Base-by-base conservation (phyloP, 1,140 invertebrate species). In the Tribolium madens region DNA sequence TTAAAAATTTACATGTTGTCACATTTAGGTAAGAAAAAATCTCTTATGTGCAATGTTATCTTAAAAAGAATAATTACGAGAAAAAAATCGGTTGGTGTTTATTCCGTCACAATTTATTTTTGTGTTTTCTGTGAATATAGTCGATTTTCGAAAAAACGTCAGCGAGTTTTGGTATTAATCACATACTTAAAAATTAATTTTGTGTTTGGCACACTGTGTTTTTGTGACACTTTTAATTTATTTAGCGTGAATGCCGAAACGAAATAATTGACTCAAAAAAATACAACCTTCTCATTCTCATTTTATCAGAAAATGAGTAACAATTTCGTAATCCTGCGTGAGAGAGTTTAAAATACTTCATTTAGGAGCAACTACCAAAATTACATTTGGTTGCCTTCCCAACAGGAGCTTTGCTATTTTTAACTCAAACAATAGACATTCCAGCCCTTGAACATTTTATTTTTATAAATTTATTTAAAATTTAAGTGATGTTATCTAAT, bases 381-480 rank as follows among this genome's bases (percentile, higher is more conserved):
- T 42, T 42, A 42, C 36, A 42, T 42, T 42, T 42, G 36, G 36
- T 42, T 42, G 36, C n/a, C 36, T 42, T 42, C 36, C 36, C 36
- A 42, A 42, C 4, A 7, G 36, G 36, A 73, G 31, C 9, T 21
- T 69, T 31, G 53, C n/a, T 33, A 79, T 21, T 69, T 50, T 71
- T 73, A 57, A 42, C 33, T 33, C 47, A 73, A n/a, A 73, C 36
- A 15, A 13, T 17, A 15, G 68, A 26, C n/a, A 15, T 17, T 48
- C 7, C 1, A 46, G 50, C 68, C 47, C 15, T 21, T 21, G 47
- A 42, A 64, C 21, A 26, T n/a, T 72, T 21, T 71, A 68, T 71
- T 71, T 36, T 14, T 57, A 46, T 26, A 75, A 31, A 52, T 42
- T 42, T 42, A 42, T 42, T 42, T 42, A 3, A 26, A 42, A 42